A percentile compares a stretch with the other conserved stretches of the same genome.
Evolutionary conservation across 1,140 invertebrate genomes (phyloP).

Genomic region (Gonatopus flavifemur): DNA sequence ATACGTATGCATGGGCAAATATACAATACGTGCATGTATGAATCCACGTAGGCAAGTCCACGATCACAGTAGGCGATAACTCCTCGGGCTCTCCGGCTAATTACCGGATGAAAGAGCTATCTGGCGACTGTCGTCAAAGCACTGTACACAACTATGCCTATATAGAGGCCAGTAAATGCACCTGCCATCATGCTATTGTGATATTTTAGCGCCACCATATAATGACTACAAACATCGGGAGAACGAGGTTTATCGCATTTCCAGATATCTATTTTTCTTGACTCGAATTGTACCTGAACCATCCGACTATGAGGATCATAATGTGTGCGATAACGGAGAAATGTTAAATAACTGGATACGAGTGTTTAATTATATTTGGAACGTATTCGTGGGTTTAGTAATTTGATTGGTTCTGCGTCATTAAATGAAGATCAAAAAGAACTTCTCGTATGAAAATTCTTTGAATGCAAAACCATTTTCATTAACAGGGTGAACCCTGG

Average conservation of each 20-base stretch:
- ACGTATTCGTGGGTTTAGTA: too few relatives aligned
- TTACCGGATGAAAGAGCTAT: slow-evolving; percentile 53
- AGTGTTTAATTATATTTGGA: too few relatives aligned
- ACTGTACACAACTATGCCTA: too few relatives aligned
- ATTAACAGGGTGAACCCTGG: too few relatives aligned
- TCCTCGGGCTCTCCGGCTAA: slow-evolving; percentile 46
- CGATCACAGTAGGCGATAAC: slow-evolving; percentile 46
- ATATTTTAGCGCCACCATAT: slow-evolving; percentile 23
- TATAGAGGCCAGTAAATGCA: slow-evolving; percentile 29
- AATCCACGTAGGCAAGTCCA: slow-evolving; percentile 8
- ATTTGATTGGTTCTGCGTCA: too few relatives aligned
- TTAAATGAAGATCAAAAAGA: too few relatives aligned
- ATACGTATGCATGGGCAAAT: slow-evolving; percentile 8
- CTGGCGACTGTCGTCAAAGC: slow-evolving; percentile 46
- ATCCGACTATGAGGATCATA: too few relatives aligned
- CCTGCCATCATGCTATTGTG: slow-evolving; percentile 29
- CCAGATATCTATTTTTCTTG: slow-evolving; percentile 30
- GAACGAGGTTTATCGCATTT: slow-evolving; percentile 2
- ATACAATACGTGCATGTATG: neutral
- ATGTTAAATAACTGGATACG: too few relatives aligned
- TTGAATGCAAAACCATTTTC: too few relatives aligned
- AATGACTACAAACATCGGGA: slow-evolving; percentile 2
- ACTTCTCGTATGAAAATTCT: too few relatives aligned
- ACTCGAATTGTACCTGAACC: too few relatives aligned
- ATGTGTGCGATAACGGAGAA: too few relatives aligned